Evolutionary conservation across 2,113 vertebrate species (phyloP).

Genomic region (Oncorhynchus clarkii): DNA sequence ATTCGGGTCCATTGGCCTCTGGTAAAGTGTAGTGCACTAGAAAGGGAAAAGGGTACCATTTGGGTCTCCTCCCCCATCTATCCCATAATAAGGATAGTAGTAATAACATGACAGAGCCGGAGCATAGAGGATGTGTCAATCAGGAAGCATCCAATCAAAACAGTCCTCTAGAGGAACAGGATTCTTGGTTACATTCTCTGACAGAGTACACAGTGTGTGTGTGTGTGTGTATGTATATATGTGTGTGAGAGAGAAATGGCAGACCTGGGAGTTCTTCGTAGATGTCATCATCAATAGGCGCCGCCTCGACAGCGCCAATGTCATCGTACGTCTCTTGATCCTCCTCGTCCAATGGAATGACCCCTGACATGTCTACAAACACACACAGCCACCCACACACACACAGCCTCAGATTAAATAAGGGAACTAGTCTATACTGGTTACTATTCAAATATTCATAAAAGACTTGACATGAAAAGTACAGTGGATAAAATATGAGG

Average conservation of each 20-base stretch:
- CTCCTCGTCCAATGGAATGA: slow-evolving; percentile 83
- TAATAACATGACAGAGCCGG: no score
- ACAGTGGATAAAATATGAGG: neutral
- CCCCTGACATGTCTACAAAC: slow-evolving; percentile 68
- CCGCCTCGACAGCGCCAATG: slow-evolving; percentile 58
- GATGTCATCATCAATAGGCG: slow-evolving; percentile 67
- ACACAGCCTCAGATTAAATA: neutral
- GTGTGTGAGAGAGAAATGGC: neutral
- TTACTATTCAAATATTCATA: neutral
- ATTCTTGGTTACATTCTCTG: neutral
- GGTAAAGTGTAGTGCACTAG: no score
- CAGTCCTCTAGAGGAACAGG: neutral
- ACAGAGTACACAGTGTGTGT: neutral
- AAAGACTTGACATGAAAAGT: neutral
- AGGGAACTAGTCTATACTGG: neutral
- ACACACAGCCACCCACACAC: neutral
- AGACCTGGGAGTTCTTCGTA: slow-evolving; percentile 91
- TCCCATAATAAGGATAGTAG: no score
- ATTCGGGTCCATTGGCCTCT: no score
- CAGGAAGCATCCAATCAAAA: neutral
- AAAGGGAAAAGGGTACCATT: no score
- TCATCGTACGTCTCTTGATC: slow-evolving; percentile 82
- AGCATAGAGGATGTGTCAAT: no score
- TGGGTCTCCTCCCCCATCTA: no score
- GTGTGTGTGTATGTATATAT: neutral